Evolutionary conservation across 2,888 invertebrate species (phyloP), one percentile per base, ranked within the genome.

Genomic region (Yponomeuta cagnagella): DNA sequence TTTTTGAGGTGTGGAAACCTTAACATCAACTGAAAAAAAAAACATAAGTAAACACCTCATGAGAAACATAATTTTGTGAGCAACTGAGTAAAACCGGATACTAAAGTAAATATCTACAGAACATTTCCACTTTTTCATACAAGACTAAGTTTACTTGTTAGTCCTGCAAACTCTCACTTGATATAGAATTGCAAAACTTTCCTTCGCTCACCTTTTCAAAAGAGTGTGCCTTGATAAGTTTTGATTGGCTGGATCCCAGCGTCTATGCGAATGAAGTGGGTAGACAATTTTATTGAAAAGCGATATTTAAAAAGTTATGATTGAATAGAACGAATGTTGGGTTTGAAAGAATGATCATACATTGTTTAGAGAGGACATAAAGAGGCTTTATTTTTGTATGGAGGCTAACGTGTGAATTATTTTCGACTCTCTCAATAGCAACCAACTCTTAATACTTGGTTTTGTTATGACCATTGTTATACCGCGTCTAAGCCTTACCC

Each of bases 121-220:
- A 30, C 64, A 10, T 64, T 64, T 64, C 64, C 30, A 31, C 64
- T 64, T 31, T 31, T 64, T 64, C n/a, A 23, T 23, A 10, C n/a
- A 23, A 64, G 64, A 10, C 31, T 0, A 10, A 64, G 23, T 64
- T 30, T n/a, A 30, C 8, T 31, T 30, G 33, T 10, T 65, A 65
- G 65, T 65, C 9, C 33, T 65, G 12, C 30, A 65, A 65, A 65
- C 65, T 65, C 30, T 31, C 65, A 33, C 30, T 65, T 9, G 33
- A 65, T 65, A 65, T 65, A 65, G 33, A 65, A 63, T 63, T 63
- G 63, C 63, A 10, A 65, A 65, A 65, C 31, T 65, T 65, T 30
- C 43, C 43, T 63, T n/a, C 23, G 31, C 5, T n/a, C 10, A 10
- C 65, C 33, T 31, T 30, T 65, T 33, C 12, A 43, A 43, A 43